A percentile compares a stretch with the other conserved stretches of the same genome.
These are phyloP conservation scores for Patiria pectinifera DNA, from an alignment of 53 echinoderm and acorn worm species.

Conservation along the genomic window DNA sequence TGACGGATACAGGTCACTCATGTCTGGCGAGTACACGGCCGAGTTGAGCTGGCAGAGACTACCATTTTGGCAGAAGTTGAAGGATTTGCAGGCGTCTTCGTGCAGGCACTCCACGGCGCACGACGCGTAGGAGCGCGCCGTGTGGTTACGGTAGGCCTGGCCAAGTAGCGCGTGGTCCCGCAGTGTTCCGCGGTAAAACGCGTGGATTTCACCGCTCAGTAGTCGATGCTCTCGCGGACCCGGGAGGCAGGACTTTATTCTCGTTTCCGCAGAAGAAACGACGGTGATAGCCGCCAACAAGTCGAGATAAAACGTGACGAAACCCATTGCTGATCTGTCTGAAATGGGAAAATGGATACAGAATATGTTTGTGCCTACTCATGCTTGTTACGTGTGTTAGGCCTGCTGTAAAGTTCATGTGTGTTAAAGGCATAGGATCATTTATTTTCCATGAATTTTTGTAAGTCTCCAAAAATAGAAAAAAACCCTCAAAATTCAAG, in stretches of 20 bases:
- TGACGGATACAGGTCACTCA: neutral
- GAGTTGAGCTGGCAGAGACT: conserved; percentile 26
- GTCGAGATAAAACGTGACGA: too few relatives aligned
- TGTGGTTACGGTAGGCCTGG: neutral
- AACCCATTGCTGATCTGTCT: too few relatives aligned
- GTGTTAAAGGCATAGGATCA: too few relatives aligned
- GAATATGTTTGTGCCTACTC: too few relatives aligned
- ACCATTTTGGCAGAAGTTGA: conserved; percentile 5
- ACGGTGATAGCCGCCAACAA: too few relatives aligned
- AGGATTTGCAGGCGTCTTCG: neutral
- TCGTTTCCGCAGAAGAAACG: too few relatives aligned
- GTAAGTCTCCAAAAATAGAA: too few relatives aligned
- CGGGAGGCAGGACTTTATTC: neutral
- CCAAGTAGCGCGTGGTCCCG: neutral
- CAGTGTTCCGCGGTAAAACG: neutral
- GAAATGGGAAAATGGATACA: too few relatives aligned
- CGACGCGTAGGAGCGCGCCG: neutral
- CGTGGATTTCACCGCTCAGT: neutral
- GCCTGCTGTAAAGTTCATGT: too few relatives aligned
- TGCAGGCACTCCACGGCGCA: neutral
- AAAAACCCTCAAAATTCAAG: too few relatives aligned
- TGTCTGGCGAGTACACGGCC: neutral
- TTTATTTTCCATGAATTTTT: too few relatives aligned
- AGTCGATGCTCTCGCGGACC: neutral
- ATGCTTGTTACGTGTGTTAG: too few relatives aligned